Base-by-base conservation (phyloP, 2,888 invertebrate genomes). In the Danaus chrysippus region DNA sequence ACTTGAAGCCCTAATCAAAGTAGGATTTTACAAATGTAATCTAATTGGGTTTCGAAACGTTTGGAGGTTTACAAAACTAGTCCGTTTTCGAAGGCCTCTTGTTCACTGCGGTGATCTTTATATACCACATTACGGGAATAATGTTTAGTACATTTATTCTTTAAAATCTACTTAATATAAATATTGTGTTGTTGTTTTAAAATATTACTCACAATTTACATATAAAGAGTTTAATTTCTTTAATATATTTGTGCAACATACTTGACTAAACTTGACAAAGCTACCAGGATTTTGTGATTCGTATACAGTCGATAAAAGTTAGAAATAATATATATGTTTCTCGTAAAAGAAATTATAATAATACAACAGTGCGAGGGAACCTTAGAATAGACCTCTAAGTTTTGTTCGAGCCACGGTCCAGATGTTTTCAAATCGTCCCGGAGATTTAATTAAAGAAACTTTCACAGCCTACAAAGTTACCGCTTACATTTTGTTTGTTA, bases 401-500 rank as follows among this genome's bases (percentile, higher is more conserved):
- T 68, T 62, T 34, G 67, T 65, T 62, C 62, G 56, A 49, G 63
- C 66, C 54, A 52, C 55, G 64, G 62, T 66, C 69, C 72, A 72
- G 72, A 70, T 72, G 72, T 71, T 72, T 70, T 68, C 67, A 68
- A 70, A 71, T 68, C 69, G 69, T 71, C 64, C 63, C 66, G 59
- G 68, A 69, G 71, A 72, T 72, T 72, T 72, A 72, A 72, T 72
- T 72, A 71, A 72, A 69, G 64, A 67, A 72, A 72, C 66, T 72
- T 68, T 59, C 41, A 46, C 63, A 63, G 64, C 71, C 71, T 68
- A 67, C 67, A 66, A 67, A 70, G 66, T 70, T 70, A 59, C 62
- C 63, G 64, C 63, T 68, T 70, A 70, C 70, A 69, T 71, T 72
- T 71, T 72, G 71, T 72, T 70, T 69, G 69, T 65, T 57, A 55